A percentile compares a stretch with the other conserved stretches of the same genome.
phyloP scores from a whole-genome alignment of 2,113 vertebrate species.

The Vidua chalybeata region DNA sequence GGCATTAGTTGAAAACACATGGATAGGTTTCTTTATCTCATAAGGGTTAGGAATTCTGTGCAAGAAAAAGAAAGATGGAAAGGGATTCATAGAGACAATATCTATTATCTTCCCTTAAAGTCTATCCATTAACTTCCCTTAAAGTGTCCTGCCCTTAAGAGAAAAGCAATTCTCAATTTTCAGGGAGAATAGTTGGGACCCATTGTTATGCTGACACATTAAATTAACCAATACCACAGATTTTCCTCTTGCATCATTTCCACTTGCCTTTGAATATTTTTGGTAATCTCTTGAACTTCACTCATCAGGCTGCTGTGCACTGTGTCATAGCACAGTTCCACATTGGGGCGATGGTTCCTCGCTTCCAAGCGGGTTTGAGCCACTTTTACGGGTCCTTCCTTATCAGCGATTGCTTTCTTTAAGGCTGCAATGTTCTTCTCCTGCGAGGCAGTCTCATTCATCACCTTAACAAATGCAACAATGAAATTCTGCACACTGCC shows the following conservation, averaged over 20 bases:
- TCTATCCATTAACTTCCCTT: not conserved
- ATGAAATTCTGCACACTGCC: not conserved
- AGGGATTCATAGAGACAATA: not conserved
- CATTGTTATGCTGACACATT: not conserved
- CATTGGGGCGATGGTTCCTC: conserved; percentile 78
- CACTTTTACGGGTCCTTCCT: conserved; percentile 78
- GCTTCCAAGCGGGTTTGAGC: conserved; percentile 79
- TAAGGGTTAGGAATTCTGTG: not conserved
- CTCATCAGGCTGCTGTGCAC: conserved; percentile 78
- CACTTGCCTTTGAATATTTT: conserved; percentile 78
- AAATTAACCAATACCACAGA: not conserved
- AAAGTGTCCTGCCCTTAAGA: not conserved
- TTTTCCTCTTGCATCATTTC: not conserved
- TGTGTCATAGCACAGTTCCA: conserved; percentile 83
- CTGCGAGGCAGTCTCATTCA: conserved; percentile 80
- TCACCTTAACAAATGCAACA: conserved; percentile 72
- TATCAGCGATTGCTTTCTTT: conserved; percentile 77
- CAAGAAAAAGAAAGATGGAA: not conserved
- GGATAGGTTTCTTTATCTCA: not conserved
- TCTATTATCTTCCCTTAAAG: not conserved
- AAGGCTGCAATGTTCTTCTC: conserved; percentile 81
- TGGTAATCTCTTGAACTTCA: conserved; percentile 81
- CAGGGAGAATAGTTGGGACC: not conserved
- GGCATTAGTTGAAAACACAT: not conserved
- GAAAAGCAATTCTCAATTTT: not conserved